These are phyloP conservation scores for Natator depressus DNA, from an alignment of 2,113 vertebrate genomes.

Conservation along the genomic window DNA sequence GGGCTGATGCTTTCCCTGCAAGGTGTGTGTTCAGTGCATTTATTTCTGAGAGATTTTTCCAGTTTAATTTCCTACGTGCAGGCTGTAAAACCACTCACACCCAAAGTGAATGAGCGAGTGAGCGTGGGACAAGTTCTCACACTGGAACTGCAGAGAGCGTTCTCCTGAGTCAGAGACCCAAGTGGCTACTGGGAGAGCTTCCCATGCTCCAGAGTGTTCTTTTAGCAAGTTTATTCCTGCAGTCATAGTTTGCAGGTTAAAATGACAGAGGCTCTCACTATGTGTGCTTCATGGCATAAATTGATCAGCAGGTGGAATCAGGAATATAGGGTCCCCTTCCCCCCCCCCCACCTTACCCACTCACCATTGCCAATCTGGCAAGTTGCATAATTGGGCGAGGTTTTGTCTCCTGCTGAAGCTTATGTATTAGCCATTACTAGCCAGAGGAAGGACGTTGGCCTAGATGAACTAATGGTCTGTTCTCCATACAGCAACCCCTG, in stretches of 20 bases:
- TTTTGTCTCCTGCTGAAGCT: neutral
- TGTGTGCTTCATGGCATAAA: neutral
- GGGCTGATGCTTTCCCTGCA: neutral
- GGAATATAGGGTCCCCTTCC: neutral
- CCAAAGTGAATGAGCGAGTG: neutral
- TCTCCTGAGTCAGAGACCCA: neutral
- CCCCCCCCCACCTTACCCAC: neutral
- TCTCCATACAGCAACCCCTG: neutral
- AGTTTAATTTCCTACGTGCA: neutral
- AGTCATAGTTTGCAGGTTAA: neutral
- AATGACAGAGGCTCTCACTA: neutral
- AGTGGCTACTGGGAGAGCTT: neutral
- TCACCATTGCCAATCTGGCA: neutral
- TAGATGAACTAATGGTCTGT: neutral
- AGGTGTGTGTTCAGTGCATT: neutral
- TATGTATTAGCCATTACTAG: neutral
- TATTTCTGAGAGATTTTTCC: neutral
- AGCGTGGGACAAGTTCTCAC: neutral
- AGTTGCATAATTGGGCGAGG: neutral
- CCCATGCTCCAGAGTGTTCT: too few species aligned
- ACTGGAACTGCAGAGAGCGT: neutral
- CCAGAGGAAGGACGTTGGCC: neutral
- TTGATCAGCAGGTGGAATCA: neutral
- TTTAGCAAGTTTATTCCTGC: neutral
- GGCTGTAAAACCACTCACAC: neutral